Evolutionary conservation across 1,140 invertebrate species (phyloP).

Genomic region (Chironomus tepperi): DNA sequence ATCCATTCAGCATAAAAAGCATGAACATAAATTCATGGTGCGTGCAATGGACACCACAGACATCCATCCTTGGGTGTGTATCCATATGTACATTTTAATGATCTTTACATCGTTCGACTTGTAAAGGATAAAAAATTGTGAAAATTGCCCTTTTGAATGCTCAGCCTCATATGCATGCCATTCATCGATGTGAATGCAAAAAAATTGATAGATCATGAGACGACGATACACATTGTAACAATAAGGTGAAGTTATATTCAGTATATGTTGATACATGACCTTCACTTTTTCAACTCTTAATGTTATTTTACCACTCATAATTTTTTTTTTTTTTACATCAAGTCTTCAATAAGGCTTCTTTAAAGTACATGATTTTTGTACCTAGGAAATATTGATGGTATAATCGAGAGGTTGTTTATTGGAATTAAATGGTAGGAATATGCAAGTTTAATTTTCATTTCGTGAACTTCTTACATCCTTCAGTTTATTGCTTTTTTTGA

Average conservation of each 20-base stretch:
- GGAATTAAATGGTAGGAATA: too few relatives aligned
- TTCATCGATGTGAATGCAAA: neutral
- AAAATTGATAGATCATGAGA: slow-evolving; percentile 2
- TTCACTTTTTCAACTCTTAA: neutral
- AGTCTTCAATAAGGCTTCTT: neutral
- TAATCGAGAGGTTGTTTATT: too few relatives aligned
- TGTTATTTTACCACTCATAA: neutral
- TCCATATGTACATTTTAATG: too few relatives aligned
- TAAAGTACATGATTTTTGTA: neutral
- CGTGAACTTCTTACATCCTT: too few relatives aligned
- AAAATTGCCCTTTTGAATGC: neutral
- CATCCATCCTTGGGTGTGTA: neutral
- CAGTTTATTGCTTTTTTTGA: too few relatives aligned
- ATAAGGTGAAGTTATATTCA: slow-evolving; percentile 8
- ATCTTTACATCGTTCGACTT: too few relatives aligned
- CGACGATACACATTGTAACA: neutral
- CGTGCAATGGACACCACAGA: neutral
- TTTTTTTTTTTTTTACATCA: too few relatives aligned
- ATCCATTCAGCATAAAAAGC: too few relatives aligned
- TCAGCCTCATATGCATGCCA: neutral
- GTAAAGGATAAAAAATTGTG: too few relatives aligned
- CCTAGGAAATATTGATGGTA: too few relatives aligned
- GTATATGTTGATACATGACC: slow-evolving; percentile 11
- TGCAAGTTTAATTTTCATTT: too few relatives aligned
- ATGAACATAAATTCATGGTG: neutral